Evolutionary conservation across 1,140 invertebrate species (phyloP).

Genomic region (Onthophagus taurus): DNA sequence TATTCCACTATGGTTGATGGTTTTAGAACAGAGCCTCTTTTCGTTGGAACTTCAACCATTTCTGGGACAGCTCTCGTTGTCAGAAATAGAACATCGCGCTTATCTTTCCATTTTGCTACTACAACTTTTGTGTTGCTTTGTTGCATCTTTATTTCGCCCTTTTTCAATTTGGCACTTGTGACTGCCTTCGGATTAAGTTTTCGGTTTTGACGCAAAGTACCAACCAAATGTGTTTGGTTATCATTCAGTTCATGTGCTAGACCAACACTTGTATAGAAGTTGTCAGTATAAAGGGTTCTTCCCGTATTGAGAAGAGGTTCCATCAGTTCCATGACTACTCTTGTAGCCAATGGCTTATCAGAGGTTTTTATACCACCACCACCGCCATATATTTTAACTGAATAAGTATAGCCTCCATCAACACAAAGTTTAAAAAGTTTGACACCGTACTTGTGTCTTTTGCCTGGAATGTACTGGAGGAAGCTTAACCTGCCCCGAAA

Average conservation of each 20-base stretch:
- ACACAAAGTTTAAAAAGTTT: conserved; percentile 38
- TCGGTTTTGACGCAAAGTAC: conserved; percentile 1
- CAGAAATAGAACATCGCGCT: too few species aligned
- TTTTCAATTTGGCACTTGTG: conserved; percentile 27
- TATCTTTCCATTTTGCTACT: conserved; percentile 35
- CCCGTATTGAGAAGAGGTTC: conserved; percentile 16
- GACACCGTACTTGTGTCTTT: conserved; percentile 36
- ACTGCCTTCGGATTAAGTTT: conserved; percentile 6
- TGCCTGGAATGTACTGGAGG: conserved; percentile 35
- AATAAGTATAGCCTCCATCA: conserved; percentile 32
- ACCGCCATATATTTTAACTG: conserved; percentile 32
- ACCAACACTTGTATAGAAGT: conserved; percentile 37
- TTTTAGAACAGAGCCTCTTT: too few species aligned
- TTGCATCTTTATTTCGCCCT: conserved; percentile 26
- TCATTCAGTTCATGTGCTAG: conserved; percentile 32
- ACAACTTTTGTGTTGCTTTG: conserved; percentile 32
- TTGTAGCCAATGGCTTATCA: conserved; percentile 12
- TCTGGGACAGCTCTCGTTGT: too few species aligned
- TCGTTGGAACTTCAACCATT: too few species aligned
- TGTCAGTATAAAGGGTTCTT: conserved; percentile 34
- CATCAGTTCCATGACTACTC: conserved; percentile 23
- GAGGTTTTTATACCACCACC: conserved; percentile 18
- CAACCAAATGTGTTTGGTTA: conserved; percentile 21
- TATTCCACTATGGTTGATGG: too few species aligned
- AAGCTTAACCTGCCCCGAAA: conserved; percentile 35